Conservation (phyloP, 2,797 vertebrate genomes). For the Eospalax fontanierii region DNA sequence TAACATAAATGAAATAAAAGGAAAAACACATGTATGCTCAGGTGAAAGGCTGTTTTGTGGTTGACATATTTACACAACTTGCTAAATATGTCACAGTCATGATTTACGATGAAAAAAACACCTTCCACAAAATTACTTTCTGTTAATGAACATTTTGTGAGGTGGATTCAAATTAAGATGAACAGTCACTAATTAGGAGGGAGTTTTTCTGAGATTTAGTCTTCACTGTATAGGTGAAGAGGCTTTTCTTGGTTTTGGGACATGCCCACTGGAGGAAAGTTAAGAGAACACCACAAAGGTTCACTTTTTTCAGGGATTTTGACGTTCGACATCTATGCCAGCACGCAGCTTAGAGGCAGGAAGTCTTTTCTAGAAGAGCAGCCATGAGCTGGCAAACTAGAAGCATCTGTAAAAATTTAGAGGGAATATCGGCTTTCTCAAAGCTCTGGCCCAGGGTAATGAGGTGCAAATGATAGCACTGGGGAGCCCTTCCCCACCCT, state of each 20-base stretch:
- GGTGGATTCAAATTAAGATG: conserved; percentile 82
- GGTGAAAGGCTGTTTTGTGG: conserved; percentile 68
- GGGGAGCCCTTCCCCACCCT: conserved; percentile 90
- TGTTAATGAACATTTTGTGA: conserved; percentile 86
- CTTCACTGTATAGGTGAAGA: conserved; percentile 81
- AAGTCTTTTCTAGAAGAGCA: conserved; percentile 92
- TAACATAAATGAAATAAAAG: conserved; percentile 71
- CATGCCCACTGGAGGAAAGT: conserved; percentile 82
- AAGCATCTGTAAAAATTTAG: conserved; percentile 94
- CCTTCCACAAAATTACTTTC: conserved; percentile 86
- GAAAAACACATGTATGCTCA: conserved; percentile 75
- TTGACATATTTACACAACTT: conserved; percentile 81
- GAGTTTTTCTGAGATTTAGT: conserved; percentile 82
- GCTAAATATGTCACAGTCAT: conserved; percentile 80
- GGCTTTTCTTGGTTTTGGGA: conserved; percentile 80
- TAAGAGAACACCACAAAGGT: conserved; percentile 90
- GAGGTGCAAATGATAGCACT: conserved; percentile 93
- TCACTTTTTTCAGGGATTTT: conserved; percentile 91
- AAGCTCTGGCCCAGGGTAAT: conserved; percentile 91
- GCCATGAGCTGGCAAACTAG: conserved; percentile 94
- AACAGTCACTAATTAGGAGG: conserved; percentile 82
- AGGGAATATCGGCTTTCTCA: conserved; percentile 93
- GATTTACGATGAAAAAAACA: conserved; percentile 85
- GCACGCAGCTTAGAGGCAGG: conserved; percentile 92
- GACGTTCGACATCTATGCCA: conserved; percentile 92